Conservation (phyloP, 2,797 vertebrate genomes). For the Poecilia gillii region DNA sequence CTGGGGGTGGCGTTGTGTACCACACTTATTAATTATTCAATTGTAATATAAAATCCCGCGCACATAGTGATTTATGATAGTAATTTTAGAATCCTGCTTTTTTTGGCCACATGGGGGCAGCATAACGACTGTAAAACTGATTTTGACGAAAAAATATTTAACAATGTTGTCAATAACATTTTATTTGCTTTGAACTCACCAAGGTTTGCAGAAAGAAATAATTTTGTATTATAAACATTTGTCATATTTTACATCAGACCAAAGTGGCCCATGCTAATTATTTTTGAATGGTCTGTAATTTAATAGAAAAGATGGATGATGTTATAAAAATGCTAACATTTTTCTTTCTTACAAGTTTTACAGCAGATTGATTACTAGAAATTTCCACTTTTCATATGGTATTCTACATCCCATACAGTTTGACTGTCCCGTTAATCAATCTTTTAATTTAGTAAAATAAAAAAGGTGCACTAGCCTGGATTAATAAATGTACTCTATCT, state of each 20-base stretch:
- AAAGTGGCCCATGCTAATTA: background rate
- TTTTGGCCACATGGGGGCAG: constrained; percentile 3
- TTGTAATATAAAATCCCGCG: background rate
- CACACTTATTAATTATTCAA: background rate
- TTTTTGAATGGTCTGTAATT: background rate
- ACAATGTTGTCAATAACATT: background rate
- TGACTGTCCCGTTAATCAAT: background rate
- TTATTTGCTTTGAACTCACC: too few species aligned
- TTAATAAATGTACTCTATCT: background rate
- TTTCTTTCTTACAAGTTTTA: background rate
- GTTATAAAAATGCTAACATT: background rate
- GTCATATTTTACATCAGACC: background rate
- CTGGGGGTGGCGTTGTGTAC: background rate
- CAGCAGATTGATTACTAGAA: background rate
- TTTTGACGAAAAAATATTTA: background rate
- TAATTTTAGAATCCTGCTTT: background rate
- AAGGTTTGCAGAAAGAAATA: background rate
- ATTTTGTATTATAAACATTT: background rate
- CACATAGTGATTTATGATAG: background rate
- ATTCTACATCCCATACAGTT: background rate
- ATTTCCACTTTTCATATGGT: background rate
- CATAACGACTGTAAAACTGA: background rate
- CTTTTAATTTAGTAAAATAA: background rate
- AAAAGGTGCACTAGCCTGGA: background rate
- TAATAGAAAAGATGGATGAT: background rate